Percentiles rank a stretch among this genome's conserved stretches.
phyloP scores from a whole-genome alignment of 2,888 invertebrate species.

The Aphidoletes aphidimyza region DNA sequence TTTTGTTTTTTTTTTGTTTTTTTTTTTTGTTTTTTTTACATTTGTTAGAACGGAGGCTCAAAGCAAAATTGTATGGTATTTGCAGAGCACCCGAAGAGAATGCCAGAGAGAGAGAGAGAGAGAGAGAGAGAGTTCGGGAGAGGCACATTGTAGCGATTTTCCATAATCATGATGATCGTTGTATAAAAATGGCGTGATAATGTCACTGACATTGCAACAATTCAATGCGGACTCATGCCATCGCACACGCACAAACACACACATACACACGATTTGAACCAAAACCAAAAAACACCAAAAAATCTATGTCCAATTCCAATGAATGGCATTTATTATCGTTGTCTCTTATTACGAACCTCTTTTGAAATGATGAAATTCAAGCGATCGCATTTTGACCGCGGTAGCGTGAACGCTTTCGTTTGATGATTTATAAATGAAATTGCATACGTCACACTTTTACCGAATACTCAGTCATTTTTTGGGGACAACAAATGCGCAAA shows the following conservation, averaged over 20 bases:
- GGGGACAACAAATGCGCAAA: not conserved
- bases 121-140: too few species aligned
- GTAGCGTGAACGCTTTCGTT: not conserved
- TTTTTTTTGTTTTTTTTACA: too few species aligned
- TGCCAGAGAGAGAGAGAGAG: too few species aligned
- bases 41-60: too few species aligned
- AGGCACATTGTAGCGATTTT: not conserved
- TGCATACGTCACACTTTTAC: not conserved
- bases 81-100: too few species aligned
- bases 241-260: too few species aligned
- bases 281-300: too few species aligned
- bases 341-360: not conserved
- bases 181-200: constrained; percentile 8
- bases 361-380: not conserved
- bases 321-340: not conserved
- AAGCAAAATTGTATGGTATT: too few species aligned
- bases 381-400: not conserved
- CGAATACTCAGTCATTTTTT: not conserved
- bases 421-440: constrained; percentile 7
- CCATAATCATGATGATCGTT: not conserved
- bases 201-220: not conserved
- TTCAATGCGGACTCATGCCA: not conserved
- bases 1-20: too few species aligned
- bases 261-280: too few species aligned
- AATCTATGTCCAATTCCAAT: not conserved